Evolutionary conservation across 2,888 invertebrate genomes (phyloP).

Genomic region (Dryobota labecula): DNA sequence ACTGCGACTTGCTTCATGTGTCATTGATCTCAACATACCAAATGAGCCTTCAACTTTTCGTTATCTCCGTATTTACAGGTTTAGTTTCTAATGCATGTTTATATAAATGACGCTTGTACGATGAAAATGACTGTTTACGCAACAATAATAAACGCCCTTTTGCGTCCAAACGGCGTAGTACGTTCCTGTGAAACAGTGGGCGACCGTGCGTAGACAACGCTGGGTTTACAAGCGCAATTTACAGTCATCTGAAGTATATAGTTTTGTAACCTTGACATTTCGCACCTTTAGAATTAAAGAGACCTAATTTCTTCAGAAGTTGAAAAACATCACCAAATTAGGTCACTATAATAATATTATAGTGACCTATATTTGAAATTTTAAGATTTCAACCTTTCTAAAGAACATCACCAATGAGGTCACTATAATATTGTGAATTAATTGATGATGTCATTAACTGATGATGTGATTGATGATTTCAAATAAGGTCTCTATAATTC

Average conservation of each 20-base stretch:
- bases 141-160: not conserved
- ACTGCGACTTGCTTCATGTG: constrained; percentile 45
- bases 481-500: no score
- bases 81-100: constrained; percentile 62
- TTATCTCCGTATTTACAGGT: constrained; percentile 62
- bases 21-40: constrained; percentile 80
- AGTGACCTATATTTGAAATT: no score
- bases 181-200: not conserved
- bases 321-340: no score
- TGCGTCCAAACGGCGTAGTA: not conserved
- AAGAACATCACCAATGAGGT: no score
- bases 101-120: constrained; percentile 43
- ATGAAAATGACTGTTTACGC: not conserved
- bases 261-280: constrained; percentile 52
- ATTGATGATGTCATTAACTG: no score
- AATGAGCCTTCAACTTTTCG: constrained; percentile 73
- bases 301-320: no score
- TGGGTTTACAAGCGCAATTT: constrained; percentile 32
- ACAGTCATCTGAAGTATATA: constrained; percentile 50
- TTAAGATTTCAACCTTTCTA: no score
- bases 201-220: not conserved
- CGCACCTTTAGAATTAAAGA: no score
- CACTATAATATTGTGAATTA: no score
- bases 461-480: no score
- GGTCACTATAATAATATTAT: no score